phyloP scores from a whole-genome alignment of 1,140 invertebrate species.

The Nasonia vitripennis region DNA sequence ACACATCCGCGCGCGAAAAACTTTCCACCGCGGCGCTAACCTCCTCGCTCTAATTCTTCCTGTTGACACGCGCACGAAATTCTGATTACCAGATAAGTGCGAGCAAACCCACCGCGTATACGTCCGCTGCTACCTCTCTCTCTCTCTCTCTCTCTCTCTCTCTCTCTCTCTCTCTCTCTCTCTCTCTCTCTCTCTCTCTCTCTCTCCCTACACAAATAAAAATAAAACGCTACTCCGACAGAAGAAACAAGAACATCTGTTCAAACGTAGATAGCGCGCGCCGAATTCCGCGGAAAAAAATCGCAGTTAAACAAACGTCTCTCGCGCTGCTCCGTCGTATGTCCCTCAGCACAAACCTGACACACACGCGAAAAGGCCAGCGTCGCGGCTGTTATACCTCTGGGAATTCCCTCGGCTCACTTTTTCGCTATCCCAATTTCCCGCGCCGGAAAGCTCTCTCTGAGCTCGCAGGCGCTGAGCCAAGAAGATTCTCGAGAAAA shows the following conservation, averaged over 20 bases:
- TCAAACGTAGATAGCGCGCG: background rate
- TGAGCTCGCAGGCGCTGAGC: too few relatives aligned
- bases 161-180: too few relatives aligned
- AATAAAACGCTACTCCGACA: background rate
- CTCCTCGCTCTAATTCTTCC: background rate
- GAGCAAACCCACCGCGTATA: background rate
- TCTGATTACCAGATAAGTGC: background rate
- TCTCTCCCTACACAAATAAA: background rate
- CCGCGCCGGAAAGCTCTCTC: too few relatives aligned
- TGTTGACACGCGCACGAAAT: background rate
- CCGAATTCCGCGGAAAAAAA: background rate
- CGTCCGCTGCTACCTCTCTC: background rate
- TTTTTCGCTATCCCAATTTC: too few relatives aligned
- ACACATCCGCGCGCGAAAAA: background rate
- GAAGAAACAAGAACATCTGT: too few relatives aligned
- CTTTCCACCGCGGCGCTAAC: background rate
- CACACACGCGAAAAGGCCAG: background rate
- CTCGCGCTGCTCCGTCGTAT: too few relatives aligned
- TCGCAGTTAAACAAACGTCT: background rate
- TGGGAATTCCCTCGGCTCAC: background rate
- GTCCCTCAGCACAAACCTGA: background rate
- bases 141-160: too few relatives aligned
- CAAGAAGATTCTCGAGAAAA: too few relatives aligned
- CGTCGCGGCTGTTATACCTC: too few relatives aligned
- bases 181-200: background rate